Percentiles rank a stretch among this genome's conserved stretches.
Evolutionary conservation across 1,140 invertebrate genomes (phyloP).

Genomic region (Drosophila teissieri): DNA sequence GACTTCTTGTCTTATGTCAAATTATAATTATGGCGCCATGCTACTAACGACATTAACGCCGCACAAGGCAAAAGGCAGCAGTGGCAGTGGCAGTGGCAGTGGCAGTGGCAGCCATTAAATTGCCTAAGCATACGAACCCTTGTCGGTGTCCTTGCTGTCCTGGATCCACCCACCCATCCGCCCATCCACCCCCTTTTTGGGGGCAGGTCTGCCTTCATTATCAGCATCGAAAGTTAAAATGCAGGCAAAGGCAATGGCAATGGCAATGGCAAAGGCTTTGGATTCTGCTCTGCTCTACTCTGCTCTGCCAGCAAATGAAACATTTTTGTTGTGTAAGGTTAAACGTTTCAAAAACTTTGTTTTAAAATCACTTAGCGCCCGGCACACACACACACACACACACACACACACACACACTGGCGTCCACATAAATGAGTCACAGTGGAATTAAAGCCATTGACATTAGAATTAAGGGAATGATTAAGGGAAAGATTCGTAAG

Average conservation of each 20-base stretch:
- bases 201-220: slow-evolving; percentile 62
- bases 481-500: too few species aligned
- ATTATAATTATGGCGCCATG: slow-evolving; percentile 84
- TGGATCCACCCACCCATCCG: not conserved
- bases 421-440: slow-evolving; percentile 14
- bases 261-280: slow-evolving; percentile 39
- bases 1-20: slow-evolving; percentile 84
- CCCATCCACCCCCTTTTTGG: not conserved
- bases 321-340: slow-evolving; percentile 76
- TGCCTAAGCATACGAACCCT: slow-evolving; percentile 72
- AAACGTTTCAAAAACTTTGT: slow-evolving; percentile 81
- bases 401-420: slow-evolving; percentile 10
- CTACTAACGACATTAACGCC: slow-evolving; percentile 80
- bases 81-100: slow-evolving; percentile 11
- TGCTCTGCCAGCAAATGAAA: slow-evolving; percentile 18
- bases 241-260: slow-evolving; percentile 58
- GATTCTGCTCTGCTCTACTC: not conserved
- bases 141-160: slow-evolving; percentile 36
- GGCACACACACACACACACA: slow-evolving; percentile 9
- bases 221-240: slow-evolving; percentile 79
- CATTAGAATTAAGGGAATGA: too few species aligned
- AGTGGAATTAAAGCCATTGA: not conserved
- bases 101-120: slow-evolving; percentile 64
- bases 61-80: slow-evolving; percentile 18
- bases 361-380: slow-evolving; percentile 78